Evolutionary conservation across 2,797 vertebrate genomes (phyloP).

Genomic region (Kryptolebias ocellatus): DNA sequence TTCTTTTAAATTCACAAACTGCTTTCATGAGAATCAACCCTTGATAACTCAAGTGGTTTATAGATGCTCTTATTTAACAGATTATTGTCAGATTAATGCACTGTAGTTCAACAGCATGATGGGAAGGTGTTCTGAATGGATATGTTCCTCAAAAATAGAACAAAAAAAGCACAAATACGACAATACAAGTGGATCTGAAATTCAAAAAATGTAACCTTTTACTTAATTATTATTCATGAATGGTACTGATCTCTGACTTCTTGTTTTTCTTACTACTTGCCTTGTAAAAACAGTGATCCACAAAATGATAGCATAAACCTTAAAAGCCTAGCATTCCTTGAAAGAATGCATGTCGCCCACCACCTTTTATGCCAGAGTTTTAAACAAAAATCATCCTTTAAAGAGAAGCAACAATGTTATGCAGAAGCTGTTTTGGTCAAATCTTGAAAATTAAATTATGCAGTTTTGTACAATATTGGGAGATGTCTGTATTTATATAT

Average conservation of each 20-base stretch:
- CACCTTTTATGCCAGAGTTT: too few species aligned
- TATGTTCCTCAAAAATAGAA: background rate
- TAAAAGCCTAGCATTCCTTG: too few species aligned
- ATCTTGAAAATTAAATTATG: too few species aligned
- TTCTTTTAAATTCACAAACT: conserved; percentile 41
- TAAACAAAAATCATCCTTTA: too few species aligned
- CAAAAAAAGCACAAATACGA: background rate
- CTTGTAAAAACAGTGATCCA: background rate
- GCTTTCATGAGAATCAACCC: conserved; percentile 38
- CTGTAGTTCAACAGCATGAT: conserved; percentile 7
- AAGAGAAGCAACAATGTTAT: too few species aligned
- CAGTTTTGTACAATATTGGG: too few species aligned
- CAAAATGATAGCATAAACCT: too few species aligned
- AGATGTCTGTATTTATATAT: too few species aligned
- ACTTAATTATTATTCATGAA: background rate
- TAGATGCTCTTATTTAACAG: conserved; percentile 36
- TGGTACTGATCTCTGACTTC: background rate
- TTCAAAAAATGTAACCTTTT: too few species aligned
- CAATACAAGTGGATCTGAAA: too few species aligned
- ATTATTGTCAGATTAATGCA: conserved; percentile 7
- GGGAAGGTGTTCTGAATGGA: background rate
- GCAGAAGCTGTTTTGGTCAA: too few species aligned
- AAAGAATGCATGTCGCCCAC: too few species aligned
- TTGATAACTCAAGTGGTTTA: conserved; percentile 39
- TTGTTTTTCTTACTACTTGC: background rate